Evolutionary conservation across 2,797 vertebrate genomes (phyloP).

Genomic region (Enteromius paludinosus): DNA sequence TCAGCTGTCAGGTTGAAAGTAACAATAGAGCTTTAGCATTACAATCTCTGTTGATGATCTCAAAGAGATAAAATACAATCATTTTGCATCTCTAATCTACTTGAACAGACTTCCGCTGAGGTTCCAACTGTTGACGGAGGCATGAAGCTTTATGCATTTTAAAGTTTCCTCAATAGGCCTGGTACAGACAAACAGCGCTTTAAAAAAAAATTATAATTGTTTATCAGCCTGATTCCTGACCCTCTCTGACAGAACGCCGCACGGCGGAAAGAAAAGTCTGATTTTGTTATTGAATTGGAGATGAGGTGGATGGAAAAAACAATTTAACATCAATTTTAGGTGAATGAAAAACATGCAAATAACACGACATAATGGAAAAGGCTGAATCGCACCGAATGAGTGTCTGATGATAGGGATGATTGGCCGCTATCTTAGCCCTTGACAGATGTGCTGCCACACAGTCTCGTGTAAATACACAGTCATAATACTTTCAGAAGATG

Average conservation of each 20-base stretch:
- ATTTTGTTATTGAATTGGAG: constrained; percentile 53
- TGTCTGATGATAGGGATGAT: constrained; percentile 42
- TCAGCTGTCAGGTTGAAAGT: constrained; percentile 37
- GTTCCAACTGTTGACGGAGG: constrained; percentile 15
- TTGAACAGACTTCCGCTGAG: constrained; percentile 12
- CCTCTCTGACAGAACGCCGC: constrained; percentile 3
- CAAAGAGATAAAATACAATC: constrained; percentile 44
- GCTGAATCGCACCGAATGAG: constrained; percentile 39
- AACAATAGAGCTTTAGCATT: constrained; percentile 35
- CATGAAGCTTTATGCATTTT: constrained; percentile 29
- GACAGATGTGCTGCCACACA: constrained; percentile 31
- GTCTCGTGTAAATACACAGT: constrained; percentile 1
- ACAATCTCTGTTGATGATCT: constrained; percentile 46
- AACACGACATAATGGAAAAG: constrained; percentile 53
- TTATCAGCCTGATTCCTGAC: constrained; percentile 40
- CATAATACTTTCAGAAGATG: neutral
- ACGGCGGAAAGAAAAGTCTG: constrained; percentile 30
- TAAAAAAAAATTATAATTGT: constrained; percentile 42
- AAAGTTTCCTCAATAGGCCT: constrained; percentile 31
- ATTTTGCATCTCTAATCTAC: constrained; percentile 43
- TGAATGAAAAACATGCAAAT: constrained; percentile 60
- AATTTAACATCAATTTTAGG: constrained; percentile 59
- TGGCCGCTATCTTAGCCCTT: constrained; percentile 17
- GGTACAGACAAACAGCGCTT: constrained; percentile 8
- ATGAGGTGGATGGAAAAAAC: constrained; percentile 55